These are phyloP conservation scores for Lingula anatina DNA, from an alignment of 2,888 invertebrate genomes.

Conservation along the genomic window DNA sequence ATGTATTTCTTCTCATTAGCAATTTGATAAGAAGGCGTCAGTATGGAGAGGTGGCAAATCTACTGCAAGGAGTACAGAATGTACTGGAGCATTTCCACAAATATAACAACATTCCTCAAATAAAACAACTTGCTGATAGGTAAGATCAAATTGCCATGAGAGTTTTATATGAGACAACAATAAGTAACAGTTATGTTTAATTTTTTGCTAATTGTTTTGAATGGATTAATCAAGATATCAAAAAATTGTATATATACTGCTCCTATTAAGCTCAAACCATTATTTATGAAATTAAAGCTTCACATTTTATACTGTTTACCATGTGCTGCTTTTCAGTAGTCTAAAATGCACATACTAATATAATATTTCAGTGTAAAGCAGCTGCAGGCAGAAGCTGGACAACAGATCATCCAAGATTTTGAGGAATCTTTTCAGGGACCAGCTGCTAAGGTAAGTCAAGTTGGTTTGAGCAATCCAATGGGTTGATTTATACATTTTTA, in stretches of 20 bases:
- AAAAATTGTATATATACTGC: slow-evolving; percentile 2
- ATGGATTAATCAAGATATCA: not conserved
- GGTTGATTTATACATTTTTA: not conserved
- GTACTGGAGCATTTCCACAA: slow-evolving; percentile 90
- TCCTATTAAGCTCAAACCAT: too few relatives aligned
- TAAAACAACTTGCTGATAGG: slow-evolving; percentile 78
- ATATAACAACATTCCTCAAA: slow-evolving; percentile 87
- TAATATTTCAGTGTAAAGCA: slow-evolving; percentile 60
- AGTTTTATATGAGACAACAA: not conserved
- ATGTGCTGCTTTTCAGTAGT: too few relatives aligned
- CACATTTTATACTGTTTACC: too few relatives aligned
- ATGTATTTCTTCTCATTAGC: too few relatives aligned
- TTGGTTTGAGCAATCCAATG: not conserved
- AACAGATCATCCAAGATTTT: slow-evolving; percentile 88
- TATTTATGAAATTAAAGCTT: too few relatives aligned
- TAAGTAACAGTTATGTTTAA: not conserved
- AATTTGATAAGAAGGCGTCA: slow-evolving; percentile 73
- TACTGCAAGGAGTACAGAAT: slow-evolving; percentile 91
- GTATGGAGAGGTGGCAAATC: slow-evolving; percentile 89
- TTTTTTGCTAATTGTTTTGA: not conserved
- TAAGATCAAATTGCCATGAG: slow-evolving; percentile 22
- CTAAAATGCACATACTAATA: too few relatives aligned
- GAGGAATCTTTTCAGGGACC: slow-evolving; percentile 66
- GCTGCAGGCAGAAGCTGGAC: slow-evolving; percentile 71
- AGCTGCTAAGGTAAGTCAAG: slow-evolving; percentile 44